Evolutionary conservation across 2,113 vertebrate genomes (phyloP), one percentile per base, ranked within the genome.

Genomic region (Pomatostomus ruficeps): DNA sequence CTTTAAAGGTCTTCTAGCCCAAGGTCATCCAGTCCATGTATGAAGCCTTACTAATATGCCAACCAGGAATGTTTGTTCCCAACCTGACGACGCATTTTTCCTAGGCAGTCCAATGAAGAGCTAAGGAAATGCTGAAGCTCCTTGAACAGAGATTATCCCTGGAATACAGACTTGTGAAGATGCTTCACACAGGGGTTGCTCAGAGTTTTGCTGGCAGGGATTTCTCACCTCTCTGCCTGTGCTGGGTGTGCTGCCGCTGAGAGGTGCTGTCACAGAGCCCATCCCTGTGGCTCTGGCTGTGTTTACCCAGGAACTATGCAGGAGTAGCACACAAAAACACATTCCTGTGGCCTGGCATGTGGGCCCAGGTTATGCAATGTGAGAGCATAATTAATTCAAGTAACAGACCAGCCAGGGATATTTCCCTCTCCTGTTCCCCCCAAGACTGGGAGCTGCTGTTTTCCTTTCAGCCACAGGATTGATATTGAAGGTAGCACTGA

Each of bases 341-440:
- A 88, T 96, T 92, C 95, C 91, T 96, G 93, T 0, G 92, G 91
- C 92, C 77, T 91, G 92, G 96, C 84, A 0, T 0, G 10, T 2
- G 43, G 46, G 63, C 2, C 71, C 4, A 3, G 63, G 26, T 88
- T 92, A 55, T 0, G 26, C 86, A 95, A 83, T 0, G 4, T 10
- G 33, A 49, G 65, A 84, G 52, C 4, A 0, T 2, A 26, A 72
- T 74, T 48, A 63, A 90, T 48, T n/a, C 70, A n/a, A 72, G 29
- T 0, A 43, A 17, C 75, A 88, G 78, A 10, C 5, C 31, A 33
- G 12, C 3, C 52, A 17, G 68, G 63, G 58, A 18, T 25, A 1
- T 16, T 59, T 63, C 72, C 85, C 66, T 43, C 66, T 58, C 43
- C 57, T 14, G 29, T 8, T 79, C 70, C 83, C 67, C 81, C 55